Percentiles rank a stretch among this genome's conserved stretches.
phyloP scores from a whole-genome alignment of 2,797 vertebrate genomes.

The Mormyrus proboscirostris region DNA sequence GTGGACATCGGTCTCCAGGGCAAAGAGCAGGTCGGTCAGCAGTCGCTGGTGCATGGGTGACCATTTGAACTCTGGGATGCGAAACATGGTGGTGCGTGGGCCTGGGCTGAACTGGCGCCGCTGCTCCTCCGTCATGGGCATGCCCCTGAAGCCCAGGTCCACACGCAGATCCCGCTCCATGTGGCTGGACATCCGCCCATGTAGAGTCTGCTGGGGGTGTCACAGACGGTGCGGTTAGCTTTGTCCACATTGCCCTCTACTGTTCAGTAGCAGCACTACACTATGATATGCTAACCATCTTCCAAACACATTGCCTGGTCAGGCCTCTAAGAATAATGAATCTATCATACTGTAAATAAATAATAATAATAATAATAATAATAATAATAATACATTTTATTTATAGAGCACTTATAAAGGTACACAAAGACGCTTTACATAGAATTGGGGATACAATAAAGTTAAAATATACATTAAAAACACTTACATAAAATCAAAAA shows the following conservation, averaged over 20 bases:
- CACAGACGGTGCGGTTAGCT: background rate
- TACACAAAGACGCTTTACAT: too few relatives aligned
- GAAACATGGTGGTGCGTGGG: constrained; percentile 97
- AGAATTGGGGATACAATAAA: too few relatives aligned
- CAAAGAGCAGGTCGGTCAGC: constrained; percentile 92
- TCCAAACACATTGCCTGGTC: background rate
- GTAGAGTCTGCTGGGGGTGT: constrained; percentile 61
- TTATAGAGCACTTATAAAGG: too few relatives aligned
- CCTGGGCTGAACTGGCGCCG: constrained; percentile 94
- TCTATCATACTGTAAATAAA: background rate
- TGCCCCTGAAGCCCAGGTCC: constrained; percentile 90
- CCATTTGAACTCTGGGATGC: constrained; percentile 99
- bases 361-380: too few relatives aligned
- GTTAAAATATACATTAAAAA: too few relatives aligned
- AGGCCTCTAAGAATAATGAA: background rate
- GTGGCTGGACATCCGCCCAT: constrained; percentile 77
- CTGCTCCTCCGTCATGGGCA: constrained; percentile 98
- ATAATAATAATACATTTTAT: too few relatives aligned
- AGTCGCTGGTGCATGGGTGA: constrained; percentile 96
- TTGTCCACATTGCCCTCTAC: background rate
- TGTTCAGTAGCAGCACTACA: background rate
- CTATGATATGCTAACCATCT: background rate
- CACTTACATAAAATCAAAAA: too few relatives aligned
- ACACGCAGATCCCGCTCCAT: constrained; percentile 90
- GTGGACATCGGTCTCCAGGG: constrained; percentile 96